Evolutionary conservation across 2,888 invertebrate genomes (phyloP).

Genomic region (Cloeon dipterum): DNA sequence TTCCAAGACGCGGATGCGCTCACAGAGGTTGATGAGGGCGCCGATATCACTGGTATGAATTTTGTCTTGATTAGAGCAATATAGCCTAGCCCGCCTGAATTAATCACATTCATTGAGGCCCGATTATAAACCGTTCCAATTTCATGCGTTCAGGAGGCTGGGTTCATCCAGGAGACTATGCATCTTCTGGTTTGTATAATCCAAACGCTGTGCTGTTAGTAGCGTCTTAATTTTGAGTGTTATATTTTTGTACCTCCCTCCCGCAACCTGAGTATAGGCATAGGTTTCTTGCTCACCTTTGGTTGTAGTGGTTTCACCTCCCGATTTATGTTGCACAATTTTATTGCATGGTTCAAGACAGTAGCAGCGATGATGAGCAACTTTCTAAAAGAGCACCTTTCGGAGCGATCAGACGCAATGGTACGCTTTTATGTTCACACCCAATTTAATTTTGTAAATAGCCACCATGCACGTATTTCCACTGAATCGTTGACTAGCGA

Average conservation of each 20-base stretch:
- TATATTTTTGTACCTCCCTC: slow-evolving; percentile 2
- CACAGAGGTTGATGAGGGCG: slow-evolving; percentile 64
- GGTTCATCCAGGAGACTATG: slow-evolving; percentile 98
- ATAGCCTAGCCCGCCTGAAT: slow-evolving; percentile 1
- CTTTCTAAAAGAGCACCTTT: slow-evolving; percentile 4
- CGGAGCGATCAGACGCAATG: slow-evolving; percentile 4
- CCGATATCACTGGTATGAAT: slow-evolving; percentile 73
- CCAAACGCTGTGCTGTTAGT: slow-evolving; percentile 6
- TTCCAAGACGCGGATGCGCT: slow-evolving; percentile 74
- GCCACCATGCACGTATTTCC: too few species aligned
- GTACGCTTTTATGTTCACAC: background rate
- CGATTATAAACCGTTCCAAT: slow-evolving; percentile 6
- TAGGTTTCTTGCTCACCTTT: slow-evolving; percentile 8
- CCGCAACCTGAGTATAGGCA: too few species aligned
- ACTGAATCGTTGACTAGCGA: too few species aligned
- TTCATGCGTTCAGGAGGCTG: slow-evolving; percentile 46
- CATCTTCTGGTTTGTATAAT: slow-evolving; percentile 70
- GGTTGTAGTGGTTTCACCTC: slow-evolving; percentile 15
- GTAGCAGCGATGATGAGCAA: slow-evolving; percentile 7
- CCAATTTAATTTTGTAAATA: slow-evolving; percentile 4
- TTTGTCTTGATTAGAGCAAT: too few species aligned
- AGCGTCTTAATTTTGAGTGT: slow-evolving; percentile 4
- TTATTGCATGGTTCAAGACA: slow-evolving; percentile 9
- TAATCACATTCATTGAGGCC: slow-evolving; percentile 3
- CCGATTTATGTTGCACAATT: slow-evolving; percentile 15